Evolutionary conservation across 2,113 vertebrate species (phyloP), one percentile per base, ranked within the genome.

Genomic region (Dipodomys stephensi): DNA sequence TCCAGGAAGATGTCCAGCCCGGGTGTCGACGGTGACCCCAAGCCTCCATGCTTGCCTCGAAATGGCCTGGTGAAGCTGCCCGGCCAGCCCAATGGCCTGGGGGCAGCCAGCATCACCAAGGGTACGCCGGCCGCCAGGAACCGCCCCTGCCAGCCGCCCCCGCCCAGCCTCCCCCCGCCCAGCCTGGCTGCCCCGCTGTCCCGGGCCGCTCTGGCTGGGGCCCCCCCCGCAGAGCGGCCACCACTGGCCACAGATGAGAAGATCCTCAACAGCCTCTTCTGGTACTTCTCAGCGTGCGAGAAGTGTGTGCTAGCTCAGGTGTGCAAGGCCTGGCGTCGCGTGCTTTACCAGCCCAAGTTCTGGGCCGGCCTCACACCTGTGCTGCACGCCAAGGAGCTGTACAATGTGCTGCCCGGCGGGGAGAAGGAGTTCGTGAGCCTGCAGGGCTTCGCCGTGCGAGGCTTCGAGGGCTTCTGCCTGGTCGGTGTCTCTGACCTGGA

Each of bases 261-360:
- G 98, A 99, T 99, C 95, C 99, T 99, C 68, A 99, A 99, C 94
- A 98, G 99, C n/a, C 96, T 99, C 88, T 99, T 99, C 92, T 99
- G 98, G 99, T 99, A 99, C 98, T 99, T 99, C 98, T 99, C 99
- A 0, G 99, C 99, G 0, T 99, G 99, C 0, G 99, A 99, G 97
- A 99, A 99, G 97, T 99, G 99, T 0, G 97, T 99, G 92, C 97
- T 99, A 97, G 99, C 99, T 0, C 99, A 99, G 98, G 99, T 99
- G 93, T 99, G 99, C 98, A 99, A 99, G 98, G 99, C 98, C 0
- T 99, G 99, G 99, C 97, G 99, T 73, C 98, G 99, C 30, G 99
- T 99, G 96, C 98, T 99, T n/a, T 99, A 99, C 98, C 99, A 99
- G 97, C 99, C 99, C 88, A 99, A 99, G 97, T 99, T 99, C 98